Evolutionary conservation across 2,888 invertebrate genomes (phyloP).

Genomic region (Caprella mutica): DNA sequence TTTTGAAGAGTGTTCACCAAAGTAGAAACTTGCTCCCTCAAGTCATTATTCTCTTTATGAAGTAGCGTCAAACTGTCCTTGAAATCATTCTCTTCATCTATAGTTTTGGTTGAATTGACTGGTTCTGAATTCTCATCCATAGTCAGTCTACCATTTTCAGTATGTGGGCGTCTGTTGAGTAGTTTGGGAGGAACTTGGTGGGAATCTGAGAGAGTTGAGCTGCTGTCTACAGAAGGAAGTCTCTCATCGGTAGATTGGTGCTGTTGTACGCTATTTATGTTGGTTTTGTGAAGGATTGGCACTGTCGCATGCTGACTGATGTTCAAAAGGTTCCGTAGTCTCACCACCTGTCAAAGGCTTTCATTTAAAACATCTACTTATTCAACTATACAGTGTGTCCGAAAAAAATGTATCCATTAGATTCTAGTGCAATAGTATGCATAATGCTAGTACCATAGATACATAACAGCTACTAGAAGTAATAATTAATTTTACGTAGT

Average conservation of each 20-base stretch:
- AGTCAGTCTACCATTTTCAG: neutral
- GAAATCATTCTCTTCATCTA: neutral
- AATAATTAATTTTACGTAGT: no score
- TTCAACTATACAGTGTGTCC: no score
- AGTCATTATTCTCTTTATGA: slow-evolving; percentile 2
- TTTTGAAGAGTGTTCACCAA: slow-evolving; percentile 4
- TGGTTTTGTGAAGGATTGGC: neutral
- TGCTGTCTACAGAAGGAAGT: neutral
- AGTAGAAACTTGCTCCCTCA: slow-evolving; percentile 4
- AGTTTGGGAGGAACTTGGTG: neutral
- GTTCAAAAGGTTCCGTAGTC: slow-evolving; percentile 27
- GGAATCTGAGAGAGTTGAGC: neutral
- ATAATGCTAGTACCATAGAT: no score
- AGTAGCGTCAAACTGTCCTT: neutral
- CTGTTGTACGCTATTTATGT: no score
- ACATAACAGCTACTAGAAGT: no score
- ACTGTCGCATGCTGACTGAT: slow-evolving; percentile 15
- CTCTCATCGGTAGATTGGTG: neutral
- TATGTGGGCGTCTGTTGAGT: neutral
- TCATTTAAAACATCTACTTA: no score
- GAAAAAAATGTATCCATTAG: no score
- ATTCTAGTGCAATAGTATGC: no score
- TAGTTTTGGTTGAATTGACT: neutral
- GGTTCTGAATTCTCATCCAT: neutral
- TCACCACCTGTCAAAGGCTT: slow-evolving; percentile 30